Evolutionary conservation across 2,888 invertebrate species (phyloP), one percentile per base, ranked within the genome.

Genomic region (Diabrotica balteata): DNA sequence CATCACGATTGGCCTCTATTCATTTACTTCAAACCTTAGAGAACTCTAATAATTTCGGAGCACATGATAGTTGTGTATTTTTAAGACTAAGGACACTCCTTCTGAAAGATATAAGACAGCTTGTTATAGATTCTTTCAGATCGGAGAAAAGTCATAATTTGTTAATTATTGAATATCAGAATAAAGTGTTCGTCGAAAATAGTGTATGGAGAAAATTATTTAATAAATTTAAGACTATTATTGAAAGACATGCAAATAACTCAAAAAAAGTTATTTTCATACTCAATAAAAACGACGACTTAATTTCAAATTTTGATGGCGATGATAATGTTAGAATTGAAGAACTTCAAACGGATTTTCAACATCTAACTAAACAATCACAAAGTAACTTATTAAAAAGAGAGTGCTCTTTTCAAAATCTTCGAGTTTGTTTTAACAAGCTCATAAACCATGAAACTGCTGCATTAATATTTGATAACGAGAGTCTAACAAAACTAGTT

Each of bases 31-130:
- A 71, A 11, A 50, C 9, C 8, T 11, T 71, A 42, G 32, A 51
- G 45, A 44, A 46, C 17, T 9, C 44, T 4, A 45, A 47, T 9
- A 7, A 55, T 3, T 68, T 45, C 11, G 6, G 17, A 0, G 51
- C 42, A 7, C 55, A 59, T 11, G 70, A 71, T 22, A 71, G 70
- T 66, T 71, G 49, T 22, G 60, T 71, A 46, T 68, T 68, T 60
- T 10, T 68, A 32, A 57, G 43, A 9, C 17, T 66, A 1, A 60
- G 51, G n/a, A 66, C 50, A 17, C 8, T 68, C 1, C 46, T 46
- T 4, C 50, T 42, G n/a, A 17, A 42, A n/a, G 43, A 70, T 59
- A 68, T 52, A 3, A 51, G 61, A 54, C 42, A 68, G 45, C 47
- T 66, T 5, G 43, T 68, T 9, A 8, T 57, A 3, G 49, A 49